Base-by-base conservation (phyloP, 2,113 vertebrate species). In the Aphyosemion australe region DNA sequence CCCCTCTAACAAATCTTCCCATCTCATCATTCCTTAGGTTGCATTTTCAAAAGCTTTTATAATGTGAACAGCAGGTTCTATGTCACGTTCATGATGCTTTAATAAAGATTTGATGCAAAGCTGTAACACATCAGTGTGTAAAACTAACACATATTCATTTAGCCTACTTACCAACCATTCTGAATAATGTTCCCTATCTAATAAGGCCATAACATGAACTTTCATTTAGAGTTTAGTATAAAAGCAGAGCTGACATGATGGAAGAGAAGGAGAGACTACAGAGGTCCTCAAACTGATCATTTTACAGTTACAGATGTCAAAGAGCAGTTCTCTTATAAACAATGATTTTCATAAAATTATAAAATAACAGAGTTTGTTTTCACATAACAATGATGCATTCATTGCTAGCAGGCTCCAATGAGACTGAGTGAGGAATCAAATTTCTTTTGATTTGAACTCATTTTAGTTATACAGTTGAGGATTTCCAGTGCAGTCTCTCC, bases 191-290 rank as follows among this genome's bases (percentile, higher is more conserved):
- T 34, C 6, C 8, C 31, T 19, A 26, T 32, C 32, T 56, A 71
- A 71, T 71, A 55, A 11, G 12, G 52, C 37, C 46, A 62, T 20
- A 55, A 11, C 49, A 67, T 67, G 56, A 56, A 14, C 48, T 21
- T 61, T 76, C 18, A 50, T 70, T 76, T 15, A 12, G 21, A 46
- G 57, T 37, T 37, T 8, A 42, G 10, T 9, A 5, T 10, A 18
- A 10, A 19, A 8, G 2, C 2, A 32, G 26, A n/a, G 51, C 1
- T 14, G 8, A 12, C 19, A 46, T 7, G 41, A n/a, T 21, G 46
- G 64, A 8, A 45, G 20, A 43, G 57, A 56, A 74, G 61, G 60
- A 70, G 51, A 6, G 41, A 48, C n/a, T 32, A 6, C 3, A 20
- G 7, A 54, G 9, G 3, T 16, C 14, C 20, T 32, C 10, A 15